Percentiles rank a stretch among this genome's conserved stretches.
phyloP scores from a whole-genome alignment of 2,113 vertebrate genomes.

The Chionomys nivalis region DNA sequence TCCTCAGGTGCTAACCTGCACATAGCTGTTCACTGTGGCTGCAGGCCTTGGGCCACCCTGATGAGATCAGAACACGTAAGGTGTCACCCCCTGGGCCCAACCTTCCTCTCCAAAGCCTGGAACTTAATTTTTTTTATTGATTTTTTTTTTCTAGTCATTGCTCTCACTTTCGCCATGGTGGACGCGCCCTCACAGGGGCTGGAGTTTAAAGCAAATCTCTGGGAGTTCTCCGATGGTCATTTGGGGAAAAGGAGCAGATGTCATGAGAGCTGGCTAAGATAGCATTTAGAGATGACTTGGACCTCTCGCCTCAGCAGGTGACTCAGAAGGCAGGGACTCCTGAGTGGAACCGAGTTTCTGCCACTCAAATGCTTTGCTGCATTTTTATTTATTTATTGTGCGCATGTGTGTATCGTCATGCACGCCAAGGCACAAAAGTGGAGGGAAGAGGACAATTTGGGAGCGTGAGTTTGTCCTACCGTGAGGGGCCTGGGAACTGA shows the following conservation, averaged over 20 bases:
- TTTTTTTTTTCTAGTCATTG: background rate
- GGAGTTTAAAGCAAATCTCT: background rate
- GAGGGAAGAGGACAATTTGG: background rate
- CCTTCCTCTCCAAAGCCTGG: background rate
- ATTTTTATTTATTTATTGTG: background rate
- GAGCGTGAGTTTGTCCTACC: background rate
- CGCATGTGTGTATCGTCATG: background rate
- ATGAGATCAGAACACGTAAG: background rate
- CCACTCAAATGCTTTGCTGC: background rate
- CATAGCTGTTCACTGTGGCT: background rate
- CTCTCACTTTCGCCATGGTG: background rate
- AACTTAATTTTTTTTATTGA: background rate
- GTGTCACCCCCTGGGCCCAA: background rate
- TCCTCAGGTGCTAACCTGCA: background rate
- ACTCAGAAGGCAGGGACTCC: background rate
- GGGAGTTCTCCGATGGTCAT: slow-evolving; percentile 21
- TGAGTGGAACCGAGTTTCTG: background rate
- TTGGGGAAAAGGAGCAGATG: slow-evolving; percentile 18
- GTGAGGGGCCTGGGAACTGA: background rate
- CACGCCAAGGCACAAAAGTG: no score
- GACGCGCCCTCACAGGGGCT: background rate
- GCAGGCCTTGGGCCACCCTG: background rate
- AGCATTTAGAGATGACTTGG: background rate
- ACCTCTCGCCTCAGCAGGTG: background rate
- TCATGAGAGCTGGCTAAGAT: background rate